Evolutionary conservation across 2,797 vertebrate species (phyloP).

Genomic region (Labeo calbasu): DNA sequence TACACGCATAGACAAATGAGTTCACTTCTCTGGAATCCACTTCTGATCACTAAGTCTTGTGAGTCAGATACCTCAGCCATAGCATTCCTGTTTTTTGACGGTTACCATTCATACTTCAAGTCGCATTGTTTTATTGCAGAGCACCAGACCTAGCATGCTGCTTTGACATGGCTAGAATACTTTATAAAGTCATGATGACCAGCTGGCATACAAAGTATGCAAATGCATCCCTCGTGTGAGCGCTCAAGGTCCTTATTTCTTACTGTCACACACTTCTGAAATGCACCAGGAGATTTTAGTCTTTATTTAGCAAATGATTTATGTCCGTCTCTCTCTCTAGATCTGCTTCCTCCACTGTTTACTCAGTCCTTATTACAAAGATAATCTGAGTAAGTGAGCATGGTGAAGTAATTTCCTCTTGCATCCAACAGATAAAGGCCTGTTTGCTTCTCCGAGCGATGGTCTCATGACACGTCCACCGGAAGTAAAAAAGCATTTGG

Average conservation of each 20-base stretch:
- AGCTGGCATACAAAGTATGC: constrained; percentile 23
- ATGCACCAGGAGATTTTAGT: neutral
- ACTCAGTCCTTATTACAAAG: constrained; percentile 8
- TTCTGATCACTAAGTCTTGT: neutral
- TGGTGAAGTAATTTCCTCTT: constrained; percentile 25
- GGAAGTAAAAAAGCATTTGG: constrained; percentile 9
- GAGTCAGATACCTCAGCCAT: neutral
- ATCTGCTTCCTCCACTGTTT: constrained; percentile 31
- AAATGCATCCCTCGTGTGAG: neutral
- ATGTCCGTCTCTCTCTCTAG: constrained; percentile 53
- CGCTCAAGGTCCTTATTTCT: constrained; percentile 9
- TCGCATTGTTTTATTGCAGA: neutral
- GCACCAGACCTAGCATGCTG: neutral
- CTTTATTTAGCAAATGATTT: constrained; percentile 40
- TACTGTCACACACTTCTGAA: neutral
- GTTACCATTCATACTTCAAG: neutral
- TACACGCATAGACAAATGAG: constrained; percentile 16
- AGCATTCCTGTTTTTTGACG: neutral
- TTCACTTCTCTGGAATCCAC: neutral
- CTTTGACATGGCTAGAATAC: neutral
- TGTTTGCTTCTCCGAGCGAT: constrained; percentile 22
- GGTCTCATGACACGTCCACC: neutral
- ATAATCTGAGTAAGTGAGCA: constrained; percentile 9
- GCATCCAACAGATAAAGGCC: constrained; percentile 21
- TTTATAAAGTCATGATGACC: neutral